phyloP scores from a whole-genome alignment of 1,140 invertebrate species.

The Macrocentrus cingulum region DNA sequence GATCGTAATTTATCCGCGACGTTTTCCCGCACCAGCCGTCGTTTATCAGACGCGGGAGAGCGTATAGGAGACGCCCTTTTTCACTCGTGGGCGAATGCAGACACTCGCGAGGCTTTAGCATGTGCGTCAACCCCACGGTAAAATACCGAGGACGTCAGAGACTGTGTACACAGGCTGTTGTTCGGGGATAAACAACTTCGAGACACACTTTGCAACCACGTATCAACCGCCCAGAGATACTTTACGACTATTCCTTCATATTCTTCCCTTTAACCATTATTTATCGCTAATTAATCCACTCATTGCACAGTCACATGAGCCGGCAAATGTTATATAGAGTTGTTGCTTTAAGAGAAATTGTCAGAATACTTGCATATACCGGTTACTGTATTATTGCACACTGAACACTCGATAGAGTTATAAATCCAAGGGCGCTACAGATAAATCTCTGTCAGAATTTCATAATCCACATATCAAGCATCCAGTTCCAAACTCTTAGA shows the following conservation, averaged over 20 bases:
- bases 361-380: no score
- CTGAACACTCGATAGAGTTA: background rate
- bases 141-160: slow-evolving; percentile 14
- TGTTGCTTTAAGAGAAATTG: no score
- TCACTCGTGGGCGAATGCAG: slow-evolving; percentile 22
- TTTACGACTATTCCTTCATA: slow-evolving; percentile 13
- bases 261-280: slow-evolving; percentile 1
- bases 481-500: no score
- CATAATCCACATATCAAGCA: slow-evolving; percentile 4
- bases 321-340: background rate
- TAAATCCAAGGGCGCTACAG: background rate
- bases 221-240: no score
- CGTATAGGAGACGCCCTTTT: slow-evolving; percentile 27
- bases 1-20: slow-evolving; percentile 47
- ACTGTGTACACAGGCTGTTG: background rate
- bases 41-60: background rate
- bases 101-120: slow-evolving; percentile 4
- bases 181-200: background rate
- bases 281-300: slow-evolving; percentile 20
- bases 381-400: background rate
- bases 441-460: background rate
- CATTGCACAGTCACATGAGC: slow-evolving; percentile 2
- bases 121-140: background rate
- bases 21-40: slow-evolving; percentile 18
- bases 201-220: no score